Percentiles rank a stretch among this genome's conserved stretches.
Evolutionary conservation across 2,888 invertebrate species (phyloP).

Genomic region (Formica aserva): DNA sequence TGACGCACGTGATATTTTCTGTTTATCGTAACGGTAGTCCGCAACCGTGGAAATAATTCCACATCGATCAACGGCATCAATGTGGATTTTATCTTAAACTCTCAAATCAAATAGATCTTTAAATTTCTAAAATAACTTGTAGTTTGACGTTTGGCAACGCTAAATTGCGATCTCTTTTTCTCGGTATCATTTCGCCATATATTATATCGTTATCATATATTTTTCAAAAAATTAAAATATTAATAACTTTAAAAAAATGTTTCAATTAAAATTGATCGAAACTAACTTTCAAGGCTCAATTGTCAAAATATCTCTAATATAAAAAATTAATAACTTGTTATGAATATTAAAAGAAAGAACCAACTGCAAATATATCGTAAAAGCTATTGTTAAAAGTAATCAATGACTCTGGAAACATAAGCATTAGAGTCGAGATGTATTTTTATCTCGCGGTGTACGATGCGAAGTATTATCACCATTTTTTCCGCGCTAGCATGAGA

Average conservation of each 20-base stretch:
- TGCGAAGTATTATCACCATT: constrained; percentile 41
- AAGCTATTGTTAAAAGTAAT: not conserved
- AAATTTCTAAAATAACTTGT: constrained; percentile 5
- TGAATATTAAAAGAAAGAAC: no score
- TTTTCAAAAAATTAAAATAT: not conserved
- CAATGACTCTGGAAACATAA: not conserved
- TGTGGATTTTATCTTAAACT: not conserved
- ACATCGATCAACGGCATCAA: constrained; percentile 39
- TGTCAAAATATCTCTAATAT: not conserved
- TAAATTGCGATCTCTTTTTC: not conserved
- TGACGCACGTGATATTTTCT: constrained; percentile 71
- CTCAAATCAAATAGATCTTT: not conserved
- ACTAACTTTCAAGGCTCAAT: not conserved
- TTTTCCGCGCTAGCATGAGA: constrained; percentile 41
- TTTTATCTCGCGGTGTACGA: constrained; percentile 21
- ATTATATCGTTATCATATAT: not conserved
- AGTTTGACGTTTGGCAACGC: not conserved
- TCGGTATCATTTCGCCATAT: not conserved
- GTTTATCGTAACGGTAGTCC: constrained; percentile 66
- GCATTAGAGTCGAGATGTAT: constrained; percentile 11
- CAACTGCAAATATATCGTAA: not conserved
- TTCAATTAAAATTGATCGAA: not conserved
- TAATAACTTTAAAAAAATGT: not conserved
- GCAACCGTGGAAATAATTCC: constrained; percentile 55
- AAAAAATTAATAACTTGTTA: not conserved